Evolutionary conservation across 2,113 vertebrate species (phyloP).

Genomic region (Pseudois nayaur): DNA sequence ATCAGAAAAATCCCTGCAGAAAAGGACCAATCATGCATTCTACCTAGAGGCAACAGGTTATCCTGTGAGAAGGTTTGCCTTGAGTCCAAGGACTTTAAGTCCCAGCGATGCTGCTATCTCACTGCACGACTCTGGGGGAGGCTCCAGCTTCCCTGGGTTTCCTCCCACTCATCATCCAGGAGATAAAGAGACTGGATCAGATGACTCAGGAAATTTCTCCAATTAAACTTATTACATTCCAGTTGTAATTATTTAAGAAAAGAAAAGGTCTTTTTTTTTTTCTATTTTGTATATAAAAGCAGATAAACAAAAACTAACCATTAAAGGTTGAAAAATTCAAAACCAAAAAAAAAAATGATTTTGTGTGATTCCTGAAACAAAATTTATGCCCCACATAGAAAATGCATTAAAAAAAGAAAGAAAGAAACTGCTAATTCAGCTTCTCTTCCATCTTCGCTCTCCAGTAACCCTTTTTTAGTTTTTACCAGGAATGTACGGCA

Average conservation of each 20-base stretch:
- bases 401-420: background rate
- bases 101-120: background rate
- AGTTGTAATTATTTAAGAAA: background rate
- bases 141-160: background rate
- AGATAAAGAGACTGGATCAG: background rate
- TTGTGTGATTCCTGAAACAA: background rate
- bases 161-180: background rate
- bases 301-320: background rate
- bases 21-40: background rate
- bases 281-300: background rate
- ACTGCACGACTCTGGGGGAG: background rate
- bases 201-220: background rate
- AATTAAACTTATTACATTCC: background rate
- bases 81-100: background rate
- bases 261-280: background rate
- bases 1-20: background rate
- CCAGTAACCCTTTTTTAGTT: constrained; percentile 39
- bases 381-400: background rate
- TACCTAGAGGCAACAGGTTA: background rate
- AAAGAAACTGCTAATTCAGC: background rate
- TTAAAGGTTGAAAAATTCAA: background rate
- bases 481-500: constrained; percentile 84
- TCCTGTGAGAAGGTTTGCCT: background rate
- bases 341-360: background rate
- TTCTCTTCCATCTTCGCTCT: background rate